phyloP scores from a whole-genome alignment of 2,888 invertebrate species.

The Oxytorus armatus region DNA sequence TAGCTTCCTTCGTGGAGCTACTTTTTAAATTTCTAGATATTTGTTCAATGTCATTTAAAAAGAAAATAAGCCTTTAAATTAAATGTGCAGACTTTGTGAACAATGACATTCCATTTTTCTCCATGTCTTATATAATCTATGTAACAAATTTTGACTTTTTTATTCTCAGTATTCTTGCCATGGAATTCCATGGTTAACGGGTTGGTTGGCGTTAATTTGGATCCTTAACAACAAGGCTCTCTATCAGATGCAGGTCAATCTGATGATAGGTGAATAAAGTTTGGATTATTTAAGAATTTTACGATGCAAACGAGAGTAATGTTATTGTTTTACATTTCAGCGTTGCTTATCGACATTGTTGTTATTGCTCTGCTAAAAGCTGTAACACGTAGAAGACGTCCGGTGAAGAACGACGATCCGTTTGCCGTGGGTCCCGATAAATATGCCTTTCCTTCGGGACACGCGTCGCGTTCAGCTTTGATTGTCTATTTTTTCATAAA shows the following conservation, averaged over 20 bases:
- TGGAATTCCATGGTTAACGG: slow-evolving; percentile 93
- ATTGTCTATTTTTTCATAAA: slow-evolving; percentile 90
- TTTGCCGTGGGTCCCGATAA: slow-evolving; percentile 94
- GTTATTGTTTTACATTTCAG: slow-evolving; percentile 85
- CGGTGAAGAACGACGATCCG: slow-evolving; percentile 87
- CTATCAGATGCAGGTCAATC: slow-evolving; percentile 94
- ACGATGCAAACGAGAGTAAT: not conserved
- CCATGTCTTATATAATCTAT: not conserved
- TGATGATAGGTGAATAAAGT: slow-evolving; percentile 92
- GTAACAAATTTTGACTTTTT: slow-evolving; percentile 2
- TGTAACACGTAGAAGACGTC: slow-evolving; percentile 90
- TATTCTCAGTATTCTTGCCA: slow-evolving; percentile 91
- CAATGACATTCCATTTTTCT: not conserved
- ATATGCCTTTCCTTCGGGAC: slow-evolving; percentile 97
- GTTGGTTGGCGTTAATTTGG: slow-evolving; percentile 92
- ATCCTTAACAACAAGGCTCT: slow-evolving; percentile 88
- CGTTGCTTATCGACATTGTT: slow-evolving; percentile 92
- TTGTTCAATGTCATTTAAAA: not conserved
- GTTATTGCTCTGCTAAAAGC: slow-evolving; percentile 92
- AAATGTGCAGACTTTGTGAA: too few relatives aligned
- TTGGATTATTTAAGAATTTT: too few relatives aligned
- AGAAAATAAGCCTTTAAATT: too few relatives aligned
- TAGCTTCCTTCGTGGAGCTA: too few relatives aligned
- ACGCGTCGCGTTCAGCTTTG: slow-evolving; percentile 93
- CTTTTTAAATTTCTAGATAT: too few relatives aligned